phyloP scores from a whole-genome alignment of 1,140 invertebrate species.

The Orussus abietinus region DNA sequence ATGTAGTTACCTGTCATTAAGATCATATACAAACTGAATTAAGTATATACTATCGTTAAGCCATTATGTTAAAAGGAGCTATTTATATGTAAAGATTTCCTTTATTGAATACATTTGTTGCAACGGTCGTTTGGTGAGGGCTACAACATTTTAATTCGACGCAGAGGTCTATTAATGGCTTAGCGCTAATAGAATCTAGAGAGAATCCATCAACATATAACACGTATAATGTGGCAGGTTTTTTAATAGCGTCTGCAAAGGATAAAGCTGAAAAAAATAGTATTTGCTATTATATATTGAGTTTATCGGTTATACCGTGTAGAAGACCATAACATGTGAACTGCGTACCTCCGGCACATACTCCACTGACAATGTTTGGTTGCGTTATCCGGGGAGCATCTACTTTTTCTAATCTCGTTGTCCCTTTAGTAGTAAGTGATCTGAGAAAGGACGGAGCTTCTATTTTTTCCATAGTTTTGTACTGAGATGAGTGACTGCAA shows the following conservation, averaged over 20 bases:
- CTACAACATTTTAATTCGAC: too few relatives aligned
- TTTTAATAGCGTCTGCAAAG: constrained; percentile 36
- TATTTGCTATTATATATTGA: constrained; percentile 5
- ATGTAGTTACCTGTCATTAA: too few relatives aligned
- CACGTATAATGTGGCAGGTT: constrained; percentile 34
- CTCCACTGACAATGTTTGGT: constrained; percentile 45
- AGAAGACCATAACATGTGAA: background rate
- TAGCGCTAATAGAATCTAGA: constrained; percentile 35
- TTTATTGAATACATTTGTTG: constrained; percentile 42
- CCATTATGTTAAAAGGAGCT: too few relatives aligned
- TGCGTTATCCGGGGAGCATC: constrained; percentile 30
- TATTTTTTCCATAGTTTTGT: constrained; percentile 27
- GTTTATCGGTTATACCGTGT: background rate
- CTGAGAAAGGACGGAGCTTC: constrained; percentile 33
- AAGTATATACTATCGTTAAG: too few relatives aligned
- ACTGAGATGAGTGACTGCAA: constrained; percentile 35
- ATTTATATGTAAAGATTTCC: constrained; percentile 48
- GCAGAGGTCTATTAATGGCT: constrained; percentile 39
- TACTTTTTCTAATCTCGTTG: constrained; percentile 14
- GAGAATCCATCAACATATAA: constrained; percentile 42
- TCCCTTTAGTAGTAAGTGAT: constrained; percentile 30
- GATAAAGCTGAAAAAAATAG: constrained; percentile 37
- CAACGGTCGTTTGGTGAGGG: constrained; percentile 17
- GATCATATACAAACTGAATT: too few relatives aligned
- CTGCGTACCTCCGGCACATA: constrained; percentile 42